A percentile compares a stretch with the other conserved stretches of the same genome.
phyloP scores from a whole-genome alignment of 2,888 invertebrate species.

The Parnassius glacialis region DNA sequence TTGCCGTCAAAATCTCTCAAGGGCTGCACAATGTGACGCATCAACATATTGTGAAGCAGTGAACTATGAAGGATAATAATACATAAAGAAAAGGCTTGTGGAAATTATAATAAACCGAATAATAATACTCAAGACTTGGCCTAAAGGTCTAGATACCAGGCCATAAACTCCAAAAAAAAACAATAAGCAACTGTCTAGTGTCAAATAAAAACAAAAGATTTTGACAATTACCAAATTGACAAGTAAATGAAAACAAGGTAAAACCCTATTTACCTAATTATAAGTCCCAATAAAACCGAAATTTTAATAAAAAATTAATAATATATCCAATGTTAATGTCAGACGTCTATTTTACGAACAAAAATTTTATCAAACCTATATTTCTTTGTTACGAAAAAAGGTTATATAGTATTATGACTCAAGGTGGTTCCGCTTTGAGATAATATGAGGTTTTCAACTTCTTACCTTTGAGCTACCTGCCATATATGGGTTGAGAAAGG shows the following conservation, averaged over 20 bases:
- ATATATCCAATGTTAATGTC: conserved; percentile 20
- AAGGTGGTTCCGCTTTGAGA: conserved; percentile 47
- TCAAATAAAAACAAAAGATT: background rate
- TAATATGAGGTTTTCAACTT: conserved; percentile 57
- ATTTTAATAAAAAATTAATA: conserved; percentile 4
- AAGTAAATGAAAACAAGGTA: conserved; percentile 58
- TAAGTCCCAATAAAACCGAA: conserved; percentile 25
- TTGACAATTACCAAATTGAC: conserved; percentile 57
- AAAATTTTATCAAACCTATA: conserved; percentile 25
- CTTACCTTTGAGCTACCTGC: conserved; percentile 48
- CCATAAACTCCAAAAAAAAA: no score
- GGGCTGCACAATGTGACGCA: no score
- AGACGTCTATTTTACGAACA: conserved; percentile 14
- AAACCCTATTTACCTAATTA: no score
- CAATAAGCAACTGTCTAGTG: no score
- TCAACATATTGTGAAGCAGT: no score
- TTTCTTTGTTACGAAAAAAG: conserved; percentile 51
- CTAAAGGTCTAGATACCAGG: no score
- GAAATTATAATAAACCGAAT: no score
- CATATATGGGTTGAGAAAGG: conserved; percentile 62
- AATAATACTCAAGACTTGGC: no score
- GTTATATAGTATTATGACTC: conserved; percentile 64
- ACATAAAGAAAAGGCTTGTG: no score
- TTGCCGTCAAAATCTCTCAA: no score
- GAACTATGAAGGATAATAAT: no score